phyloP scores from a whole-genome alignment of 2,113 vertebrate genomes.

The Crotalus helleri region DNA sequence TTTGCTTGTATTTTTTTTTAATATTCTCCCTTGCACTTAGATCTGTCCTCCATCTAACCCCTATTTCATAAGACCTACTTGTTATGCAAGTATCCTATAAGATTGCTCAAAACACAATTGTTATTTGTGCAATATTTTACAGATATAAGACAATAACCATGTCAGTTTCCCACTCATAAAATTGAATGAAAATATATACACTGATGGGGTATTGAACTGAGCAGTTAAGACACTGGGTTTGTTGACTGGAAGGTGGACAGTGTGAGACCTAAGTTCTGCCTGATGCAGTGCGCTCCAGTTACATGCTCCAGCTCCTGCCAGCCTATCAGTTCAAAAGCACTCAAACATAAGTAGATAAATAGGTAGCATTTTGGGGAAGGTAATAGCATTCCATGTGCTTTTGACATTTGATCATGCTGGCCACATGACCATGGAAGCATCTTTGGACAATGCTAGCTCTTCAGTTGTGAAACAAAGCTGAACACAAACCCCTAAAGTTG shows the following conservation, averaged over 20 bases:
- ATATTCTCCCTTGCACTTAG: background rate
- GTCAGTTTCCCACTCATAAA: background rate
- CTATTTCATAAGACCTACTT: background rate
- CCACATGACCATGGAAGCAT: too few relatives aligned
- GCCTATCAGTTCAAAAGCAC: background rate
- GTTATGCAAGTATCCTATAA: too few relatives aligned
- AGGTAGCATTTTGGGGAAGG: background rate
- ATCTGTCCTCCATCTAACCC: background rate
- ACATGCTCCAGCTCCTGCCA: background rate
- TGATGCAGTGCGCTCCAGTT: too few relatives aligned
- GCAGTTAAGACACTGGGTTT: too few relatives aligned
- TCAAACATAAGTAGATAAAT: background rate
- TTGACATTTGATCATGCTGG: background rate
- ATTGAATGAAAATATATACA: background rate
- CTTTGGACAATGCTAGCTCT: too few relatives aligned
- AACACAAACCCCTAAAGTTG: too few relatives aligned
- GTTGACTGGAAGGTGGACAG: too few relatives aligned
- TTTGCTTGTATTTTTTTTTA: too few relatives aligned
- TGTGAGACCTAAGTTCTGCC: too few relatives aligned
- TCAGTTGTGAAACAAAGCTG: too few relatives aligned
- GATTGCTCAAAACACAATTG: background rate
- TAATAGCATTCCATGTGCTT: background rate
- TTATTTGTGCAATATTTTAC: too few relatives aligned
- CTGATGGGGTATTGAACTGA: background rate
- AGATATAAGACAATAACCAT: too few relatives aligned